Percentiles rank a stretch among this genome's conserved stretches.
These are phyloP conservation scores for Saccopteryx leptura DNA, from an alignment of 2,113 vertebrate genomes.

Conservation along the genomic window DNA sequence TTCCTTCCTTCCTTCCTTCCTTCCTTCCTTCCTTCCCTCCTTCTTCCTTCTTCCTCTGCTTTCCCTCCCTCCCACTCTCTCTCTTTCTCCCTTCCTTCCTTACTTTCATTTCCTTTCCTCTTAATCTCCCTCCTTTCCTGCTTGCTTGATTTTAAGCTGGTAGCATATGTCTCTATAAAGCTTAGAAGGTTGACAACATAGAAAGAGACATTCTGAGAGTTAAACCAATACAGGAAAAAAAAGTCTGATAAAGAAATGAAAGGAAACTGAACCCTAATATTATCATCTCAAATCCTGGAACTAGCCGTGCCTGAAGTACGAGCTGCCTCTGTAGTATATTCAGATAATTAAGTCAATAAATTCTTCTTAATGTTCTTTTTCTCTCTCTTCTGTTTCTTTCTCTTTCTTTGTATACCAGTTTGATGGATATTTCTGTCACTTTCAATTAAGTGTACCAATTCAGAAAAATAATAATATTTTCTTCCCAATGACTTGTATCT, in stretches of 20 bases:
- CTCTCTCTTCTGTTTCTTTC: neutral
- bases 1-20: neutral
- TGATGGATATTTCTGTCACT: neutral
- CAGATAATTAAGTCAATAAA: neutral
- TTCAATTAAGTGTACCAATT: slow-evolving; percentile 6
- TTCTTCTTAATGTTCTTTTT: neutral
- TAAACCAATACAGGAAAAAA: neutral
- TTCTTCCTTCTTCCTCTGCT: too few relatives aligned
- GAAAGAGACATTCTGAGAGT: neutral
- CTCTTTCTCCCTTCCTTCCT: too few relatives aligned
- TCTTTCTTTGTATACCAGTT: neutral
- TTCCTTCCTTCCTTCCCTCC: fast-evolving
- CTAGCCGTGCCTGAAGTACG: neutral
- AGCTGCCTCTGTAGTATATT: neutral
- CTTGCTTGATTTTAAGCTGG: neutral
- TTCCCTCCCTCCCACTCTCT: too few relatives aligned
- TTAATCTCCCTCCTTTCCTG: neutral
- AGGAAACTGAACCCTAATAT: neutral
- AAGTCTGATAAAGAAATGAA: neutral
- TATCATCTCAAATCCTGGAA: neutral
- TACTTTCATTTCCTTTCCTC: too few relatives aligned
- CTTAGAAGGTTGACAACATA: neutral
- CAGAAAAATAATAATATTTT: neutral
- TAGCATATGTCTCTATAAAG: neutral
- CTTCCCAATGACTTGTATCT: neutral